These are phyloP conservation scores for Drepana falcataria DNA, from an alignment of 2,888 invertebrate species.

Conservation along the genomic window DNA sequence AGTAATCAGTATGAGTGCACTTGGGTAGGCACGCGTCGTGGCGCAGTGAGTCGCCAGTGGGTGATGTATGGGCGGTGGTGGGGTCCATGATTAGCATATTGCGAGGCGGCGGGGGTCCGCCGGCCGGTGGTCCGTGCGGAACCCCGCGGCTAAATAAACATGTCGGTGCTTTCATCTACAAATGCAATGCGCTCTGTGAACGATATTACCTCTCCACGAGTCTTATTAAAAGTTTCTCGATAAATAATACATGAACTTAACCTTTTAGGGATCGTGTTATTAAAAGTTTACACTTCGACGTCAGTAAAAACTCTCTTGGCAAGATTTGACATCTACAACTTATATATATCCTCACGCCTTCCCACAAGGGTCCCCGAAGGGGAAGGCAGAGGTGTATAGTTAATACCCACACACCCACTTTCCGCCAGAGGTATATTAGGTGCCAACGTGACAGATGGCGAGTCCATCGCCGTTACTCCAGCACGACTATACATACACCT, in stretches of 20 bases:
- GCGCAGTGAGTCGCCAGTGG: constrained; percentile 9
- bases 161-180: constrained; percentile 32
- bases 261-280: too few relatives aligned
- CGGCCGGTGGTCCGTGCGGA: constrained; percentile 17
- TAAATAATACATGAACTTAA: not conserved
- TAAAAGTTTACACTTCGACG: too few relatives aligned
- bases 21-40: not conserved
- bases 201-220: not conserved
- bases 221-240: not conserved
- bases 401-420: too few relatives aligned
- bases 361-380: too few relatives aligned
- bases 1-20: not conserved
- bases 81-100: constrained; percentile 55
- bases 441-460: too few relatives aligned
- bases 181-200: constrained; percentile 7
- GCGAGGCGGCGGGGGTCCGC: constrained; percentile 30
- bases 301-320: too few relatives aligned
- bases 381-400: too few relatives aligned
- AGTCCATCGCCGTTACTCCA: too few relatives aligned
- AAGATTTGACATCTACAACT: too few relatives aligned
- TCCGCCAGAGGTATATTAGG: too few relatives aligned
- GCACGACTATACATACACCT: too few relatives aligned
- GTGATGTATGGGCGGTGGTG: constrained; percentile 34
- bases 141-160: constrained; percentile 53
- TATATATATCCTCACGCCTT: too few relatives aligned